Conservation (phyloP, 1,140 invertebrate species). For the Drosophila nannoptera region DNA sequence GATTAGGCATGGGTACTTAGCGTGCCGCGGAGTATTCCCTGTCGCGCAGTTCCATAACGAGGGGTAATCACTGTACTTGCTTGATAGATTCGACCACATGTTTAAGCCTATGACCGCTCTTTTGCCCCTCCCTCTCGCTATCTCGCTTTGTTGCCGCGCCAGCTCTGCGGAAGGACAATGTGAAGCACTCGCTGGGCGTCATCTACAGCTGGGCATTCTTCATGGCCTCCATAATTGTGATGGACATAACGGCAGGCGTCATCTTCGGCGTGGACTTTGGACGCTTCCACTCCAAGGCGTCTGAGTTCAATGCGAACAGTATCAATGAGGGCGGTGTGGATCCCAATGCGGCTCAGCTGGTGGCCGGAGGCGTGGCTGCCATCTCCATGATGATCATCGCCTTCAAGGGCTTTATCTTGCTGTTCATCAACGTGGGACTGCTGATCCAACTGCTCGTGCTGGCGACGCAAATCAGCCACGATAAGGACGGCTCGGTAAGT, state of each 20-base stretch:
- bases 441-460: slow-evolving; percentile 52
- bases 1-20: not conserved
- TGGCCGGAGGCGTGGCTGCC: slow-evolving; percentile 57
- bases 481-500: slow-evolving; percentile 70
- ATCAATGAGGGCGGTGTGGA: slow-evolving; percentile 35
- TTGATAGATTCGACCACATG: slow-evolving; percentile 30
- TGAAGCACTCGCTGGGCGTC: slow-evolving; percentile 37
- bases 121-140: not conserved
- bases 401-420: slow-evolving; percentile 73
- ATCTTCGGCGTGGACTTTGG: slow-evolving; percentile 72
- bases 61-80: slow-evolving; percentile 10
- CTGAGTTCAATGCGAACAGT: slow-evolving; percentile 46
- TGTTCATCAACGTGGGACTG: slow-evolving; percentile 67
- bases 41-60: not conserved
- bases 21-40: not conserved
- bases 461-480: slow-evolving; percentile 51
- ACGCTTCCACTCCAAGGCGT: slow-evolving; percentile 47
- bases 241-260: slow-evolving; percentile 73
- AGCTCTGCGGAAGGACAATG: slow-evolving; percentile 63
- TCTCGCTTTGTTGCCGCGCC: not conserved
- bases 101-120: not conserved
- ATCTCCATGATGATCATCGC: slow-evolving; percentile 77
- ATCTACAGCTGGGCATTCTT: slow-evolving; percentile 67
- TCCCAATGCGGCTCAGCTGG: slow-evolving; percentile 47
- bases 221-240: slow-evolving; percentile 54